phyloP scores from a whole-genome alignment of 2,113 vertebrate genomes.

The Regulus satrapa region DNA sequence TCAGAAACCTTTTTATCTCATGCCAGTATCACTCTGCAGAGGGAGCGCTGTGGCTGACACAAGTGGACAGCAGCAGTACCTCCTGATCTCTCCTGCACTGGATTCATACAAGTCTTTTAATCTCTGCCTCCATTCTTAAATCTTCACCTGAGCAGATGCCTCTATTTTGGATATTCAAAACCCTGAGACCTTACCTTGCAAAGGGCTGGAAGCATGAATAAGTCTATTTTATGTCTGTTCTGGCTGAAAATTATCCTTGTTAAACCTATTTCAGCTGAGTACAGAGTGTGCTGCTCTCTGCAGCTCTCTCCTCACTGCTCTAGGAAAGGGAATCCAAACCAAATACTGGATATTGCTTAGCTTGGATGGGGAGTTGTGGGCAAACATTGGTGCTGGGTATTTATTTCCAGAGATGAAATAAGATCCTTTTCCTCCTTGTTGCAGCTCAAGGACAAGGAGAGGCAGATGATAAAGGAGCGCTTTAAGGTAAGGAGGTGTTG shows the following conservation, averaged over 20 bases:
- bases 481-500: constrained; percentile 85
- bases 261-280: background rate
- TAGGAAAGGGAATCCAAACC: background rate
- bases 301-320: background rate
- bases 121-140: background rate
- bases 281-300: background rate
- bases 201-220: background rate
- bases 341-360: background rate
- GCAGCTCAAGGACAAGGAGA: constrained; percentile 95
- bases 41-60: background rate
- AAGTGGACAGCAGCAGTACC: background rate
- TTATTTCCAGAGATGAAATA: background rate
- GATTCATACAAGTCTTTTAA: background rate
- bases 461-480: constrained; percentile 96
- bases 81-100: background rate
- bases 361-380: background rate
- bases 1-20: background rate
- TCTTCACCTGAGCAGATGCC: background rate
- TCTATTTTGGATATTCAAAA: background rate
- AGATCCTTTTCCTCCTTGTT: background rate
- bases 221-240: background rate
- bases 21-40: background rate
- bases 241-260: background rate
- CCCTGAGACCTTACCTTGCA: background rate
- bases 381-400: background rate